Base-by-base conservation (phyloP, 2,888 invertebrate genomes). In the Leucophenga montana region DNA sequence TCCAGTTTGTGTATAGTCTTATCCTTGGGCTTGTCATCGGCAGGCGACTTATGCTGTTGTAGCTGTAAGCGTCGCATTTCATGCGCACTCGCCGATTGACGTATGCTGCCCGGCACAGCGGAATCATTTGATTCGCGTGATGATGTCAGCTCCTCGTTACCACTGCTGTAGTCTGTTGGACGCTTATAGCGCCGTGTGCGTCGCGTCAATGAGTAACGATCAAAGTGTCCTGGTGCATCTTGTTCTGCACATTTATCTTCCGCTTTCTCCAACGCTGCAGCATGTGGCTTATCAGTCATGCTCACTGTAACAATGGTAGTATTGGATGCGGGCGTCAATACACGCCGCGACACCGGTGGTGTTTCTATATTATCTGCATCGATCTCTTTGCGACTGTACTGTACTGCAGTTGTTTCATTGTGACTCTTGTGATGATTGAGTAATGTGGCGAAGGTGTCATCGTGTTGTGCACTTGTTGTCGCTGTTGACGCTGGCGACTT, bases 351-450 rank as follows among this genome's bases (percentile, higher is more conserved):
- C 0, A 93, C 94, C 5, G 96, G 96, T 20, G 96, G 96, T 1
- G 96, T 96, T 90, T 96, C 96, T 44, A 96, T 94, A 80, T 96
- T 96, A 79, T 96, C 96, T 2, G 95, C 95, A 87, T 96, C 96
- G 53, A 96, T 95, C 85, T 96, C 95, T 13, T 93, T 92, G 85
- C 93, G 93, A 79, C 94, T 94, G 54, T 56, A 31, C 50, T 59
- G 59, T 33, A 14, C 2, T 13, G 16, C 67, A 72, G 77, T 27
- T 27, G 82, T 77, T 67, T 85, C 85, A 67, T 84, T 85, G 76
- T 85, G 84, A 66, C 78, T 85, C 70, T 84, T 81, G 71, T 85
- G 84, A 56, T 83, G 80, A 69, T 83, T 84, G 39, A 84, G 75
- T 68, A 84, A 71, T 11, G 77, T 79, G 67, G 77, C 77, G 67